Percentiles rank a stretch among this genome's conserved stretches.
phyloP scores from a whole-genome alignment of 2,888 invertebrate genomes.

The Drosophila vallismaia region DNA sequence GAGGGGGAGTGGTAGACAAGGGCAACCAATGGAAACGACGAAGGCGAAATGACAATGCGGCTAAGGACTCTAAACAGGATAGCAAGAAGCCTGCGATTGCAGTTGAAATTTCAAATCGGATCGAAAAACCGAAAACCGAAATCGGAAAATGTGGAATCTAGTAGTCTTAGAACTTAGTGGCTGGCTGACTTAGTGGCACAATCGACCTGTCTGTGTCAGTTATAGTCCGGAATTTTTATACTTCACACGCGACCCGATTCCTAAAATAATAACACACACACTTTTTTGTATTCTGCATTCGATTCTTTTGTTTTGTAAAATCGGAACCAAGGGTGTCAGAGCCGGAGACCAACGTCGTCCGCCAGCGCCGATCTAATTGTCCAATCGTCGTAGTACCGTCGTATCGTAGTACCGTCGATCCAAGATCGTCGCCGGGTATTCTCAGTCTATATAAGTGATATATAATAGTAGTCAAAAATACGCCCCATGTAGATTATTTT shows the following conservation, averaged over 20 bases:
- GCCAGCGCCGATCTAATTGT: neutral
- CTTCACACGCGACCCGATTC: constrained; percentile 54
- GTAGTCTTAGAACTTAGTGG: constrained; percentile 24
- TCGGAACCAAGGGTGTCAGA: constrained; percentile 44
- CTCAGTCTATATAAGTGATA: neutral
- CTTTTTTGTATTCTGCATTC: constrained; percentile 45
- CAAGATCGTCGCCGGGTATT: neutral
- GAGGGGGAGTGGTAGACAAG: neutral
- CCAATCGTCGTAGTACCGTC: neutral
- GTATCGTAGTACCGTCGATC: neutral
- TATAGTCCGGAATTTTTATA: constrained; percentile 59
- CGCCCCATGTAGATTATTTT: constrained; percentile 7
- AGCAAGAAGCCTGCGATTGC: neutral
- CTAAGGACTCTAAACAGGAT: neutral
- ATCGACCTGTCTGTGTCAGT: constrained; percentile 32
- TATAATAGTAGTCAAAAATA: neutral
- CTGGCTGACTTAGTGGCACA: constrained; percentile 3
- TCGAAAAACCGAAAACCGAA: neutral
- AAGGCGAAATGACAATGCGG: constrained; percentile 1
- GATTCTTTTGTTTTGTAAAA: constrained; percentile 53
- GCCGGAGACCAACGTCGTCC: constrained; percentile 4
- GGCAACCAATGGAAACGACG: constrained; percentile 27
- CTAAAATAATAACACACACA: constrained; percentile 54
- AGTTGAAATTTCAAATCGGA: constrained; percentile 8
- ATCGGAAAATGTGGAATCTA: neutral